phyloP scores from a whole-genome alignment of 2,888 invertebrate genomes.

The Cylindroiulus punctatus region DNA sequence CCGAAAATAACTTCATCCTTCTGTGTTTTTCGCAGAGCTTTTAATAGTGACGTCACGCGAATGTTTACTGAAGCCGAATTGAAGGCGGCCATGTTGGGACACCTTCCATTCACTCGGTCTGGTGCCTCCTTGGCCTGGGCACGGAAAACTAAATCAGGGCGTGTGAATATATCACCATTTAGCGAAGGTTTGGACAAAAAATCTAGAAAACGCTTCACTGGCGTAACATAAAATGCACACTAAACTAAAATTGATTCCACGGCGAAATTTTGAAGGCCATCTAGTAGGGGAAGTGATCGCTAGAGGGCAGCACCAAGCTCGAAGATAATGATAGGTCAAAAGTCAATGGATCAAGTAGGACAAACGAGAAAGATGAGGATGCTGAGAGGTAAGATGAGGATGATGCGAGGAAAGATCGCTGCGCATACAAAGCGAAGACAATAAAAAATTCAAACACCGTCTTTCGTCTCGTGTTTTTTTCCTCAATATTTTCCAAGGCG shows the following conservation, averaged over 20 bases:
- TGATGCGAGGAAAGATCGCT: not conserved
- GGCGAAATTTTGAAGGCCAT: not conserved
- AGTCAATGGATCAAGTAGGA: not conserved
- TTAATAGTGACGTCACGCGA: not conserved
- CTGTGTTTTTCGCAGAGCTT: not conserved
- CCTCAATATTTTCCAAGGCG: not conserved
- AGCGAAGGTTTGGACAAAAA: too few relatives aligned
- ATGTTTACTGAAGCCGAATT: not conserved
- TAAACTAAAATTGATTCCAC: not conserved
- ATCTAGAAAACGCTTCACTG: too few relatives aligned
- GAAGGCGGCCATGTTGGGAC: not conserved
- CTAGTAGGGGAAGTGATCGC: not conserved
- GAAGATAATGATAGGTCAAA: not conserved
- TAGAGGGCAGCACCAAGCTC: not conserved
- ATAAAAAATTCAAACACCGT: not conserved
- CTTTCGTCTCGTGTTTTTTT: not conserved
- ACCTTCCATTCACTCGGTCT: not conserved
- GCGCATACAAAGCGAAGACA: not conserved
- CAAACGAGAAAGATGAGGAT: not conserved
- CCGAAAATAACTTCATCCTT: constrained; percentile 38
- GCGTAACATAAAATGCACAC: not conserved
- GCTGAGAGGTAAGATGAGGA: not conserved
- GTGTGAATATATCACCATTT: too few relatives aligned
- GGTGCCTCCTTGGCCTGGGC: too few relatives aligned
- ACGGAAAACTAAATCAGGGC: too few relatives aligned